A percentile compares a stretch with the other conserved stretches of the same genome.
Evolutionary conservation across 2,113 vertebrate genomes (phyloP).

Genomic region (Ibidorhyncha struthersii): DNA sequence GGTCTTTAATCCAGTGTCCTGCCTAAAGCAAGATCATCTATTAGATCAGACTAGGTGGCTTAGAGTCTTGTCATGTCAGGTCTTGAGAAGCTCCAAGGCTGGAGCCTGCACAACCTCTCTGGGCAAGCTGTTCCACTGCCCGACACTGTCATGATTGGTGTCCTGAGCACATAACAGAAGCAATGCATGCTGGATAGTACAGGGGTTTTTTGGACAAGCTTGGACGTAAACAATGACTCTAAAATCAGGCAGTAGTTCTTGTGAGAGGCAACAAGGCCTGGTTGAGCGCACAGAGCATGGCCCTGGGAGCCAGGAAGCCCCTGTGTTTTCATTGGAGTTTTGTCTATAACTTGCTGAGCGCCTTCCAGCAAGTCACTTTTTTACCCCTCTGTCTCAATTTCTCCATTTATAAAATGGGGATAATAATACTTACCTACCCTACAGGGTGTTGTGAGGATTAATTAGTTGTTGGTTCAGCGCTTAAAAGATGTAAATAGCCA

Average conservation of each 20-base stretch:
- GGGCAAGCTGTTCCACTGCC: not conserved
- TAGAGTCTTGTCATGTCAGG: not conserved
- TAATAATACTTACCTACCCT: constrained; percentile 65
- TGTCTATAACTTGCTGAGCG: not conserved
- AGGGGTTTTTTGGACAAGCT: not conserved
- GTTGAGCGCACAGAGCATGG: not conserved
- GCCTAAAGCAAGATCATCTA: not conserved
- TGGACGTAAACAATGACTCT: not conserved
- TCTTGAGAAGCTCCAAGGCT: not conserved
- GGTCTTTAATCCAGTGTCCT: not conserved
- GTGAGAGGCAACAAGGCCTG: not conserved
- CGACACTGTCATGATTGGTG: rapidly evolving
- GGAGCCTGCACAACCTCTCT: not conserved
- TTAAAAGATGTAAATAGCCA: constrained; percentile 63
- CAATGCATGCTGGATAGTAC: not conserved
- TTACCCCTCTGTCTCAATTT: constrained; percentile 34
- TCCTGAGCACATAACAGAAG: not conserved
- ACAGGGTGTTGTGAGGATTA: constrained; percentile 69
- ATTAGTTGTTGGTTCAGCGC: constrained; percentile 57
- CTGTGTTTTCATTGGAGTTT: not conserved
- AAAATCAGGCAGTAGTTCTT: not conserved
- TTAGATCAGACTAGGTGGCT: not conserved
- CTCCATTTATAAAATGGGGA: constrained; percentile 41
- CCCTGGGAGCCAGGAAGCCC: not conserved
- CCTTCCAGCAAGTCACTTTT: constrained; percentile 38